phyloP scores from a whole-genome alignment of 2,113 vertebrate genomes.

The Hemiprocne comata region DNA sequence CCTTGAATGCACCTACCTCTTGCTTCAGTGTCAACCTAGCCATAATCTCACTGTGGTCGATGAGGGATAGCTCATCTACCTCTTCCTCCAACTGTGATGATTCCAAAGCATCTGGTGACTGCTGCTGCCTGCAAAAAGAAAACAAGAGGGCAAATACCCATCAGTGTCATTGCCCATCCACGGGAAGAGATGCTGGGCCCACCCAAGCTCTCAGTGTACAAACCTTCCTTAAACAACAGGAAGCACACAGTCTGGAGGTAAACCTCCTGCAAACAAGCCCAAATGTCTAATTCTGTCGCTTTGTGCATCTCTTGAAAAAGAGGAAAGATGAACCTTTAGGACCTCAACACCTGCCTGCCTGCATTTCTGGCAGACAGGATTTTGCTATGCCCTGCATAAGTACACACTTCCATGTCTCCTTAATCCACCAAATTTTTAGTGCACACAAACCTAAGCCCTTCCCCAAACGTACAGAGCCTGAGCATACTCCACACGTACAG shows the following conservation, averaged over 20 bases:
- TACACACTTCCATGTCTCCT: neutral
- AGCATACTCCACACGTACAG: neutral
- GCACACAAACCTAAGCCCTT: conserved; percentile 53
- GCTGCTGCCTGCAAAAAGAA: conserved; percentile 75
- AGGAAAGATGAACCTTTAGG: conserved; percentile 7
- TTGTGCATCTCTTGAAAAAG: neutral
- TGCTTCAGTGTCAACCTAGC: conserved; percentile 92
- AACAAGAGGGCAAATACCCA: neutral
- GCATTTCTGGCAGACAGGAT: neutral
- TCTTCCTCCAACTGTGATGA: conserved; percentile 83
- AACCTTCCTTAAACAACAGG: neutral
- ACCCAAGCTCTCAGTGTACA: neutral
- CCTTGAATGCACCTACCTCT: conserved; percentile 77
- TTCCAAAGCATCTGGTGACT: conserved; percentile 83
- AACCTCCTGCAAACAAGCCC: conserved; percentile 28
- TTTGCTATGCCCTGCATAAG: neutral
- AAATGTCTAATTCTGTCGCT: neutral
- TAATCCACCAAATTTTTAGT: conserved; percentile 37
- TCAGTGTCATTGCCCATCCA: neutral
- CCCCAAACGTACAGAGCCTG: neutral
- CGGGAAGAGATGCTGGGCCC: neutral
- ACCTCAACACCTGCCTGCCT: neutral
- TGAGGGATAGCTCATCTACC: conserved; percentile 94
- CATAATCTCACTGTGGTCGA: conserved; percentile 97
- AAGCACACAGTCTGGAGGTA: neutral